phyloP scores from a whole-genome alignment of 2,888 invertebrate genomes.

The Leucoma salicis region DNA sequence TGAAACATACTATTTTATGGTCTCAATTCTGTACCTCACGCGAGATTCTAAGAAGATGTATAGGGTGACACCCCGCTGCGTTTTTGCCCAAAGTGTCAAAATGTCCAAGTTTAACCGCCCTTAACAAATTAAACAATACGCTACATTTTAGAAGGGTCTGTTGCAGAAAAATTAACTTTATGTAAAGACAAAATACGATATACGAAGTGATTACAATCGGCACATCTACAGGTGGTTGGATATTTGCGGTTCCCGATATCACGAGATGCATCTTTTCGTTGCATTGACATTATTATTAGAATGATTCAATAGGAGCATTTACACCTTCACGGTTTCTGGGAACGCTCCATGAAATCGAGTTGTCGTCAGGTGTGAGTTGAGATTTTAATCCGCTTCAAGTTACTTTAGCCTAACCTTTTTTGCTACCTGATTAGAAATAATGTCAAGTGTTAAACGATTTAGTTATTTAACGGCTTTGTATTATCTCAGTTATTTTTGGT shows the following conservation, averaged over 20 bases:
- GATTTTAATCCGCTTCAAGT: slow-evolving; percentile 55
- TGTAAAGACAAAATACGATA: slow-evolving; percentile 12
- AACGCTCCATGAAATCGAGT: slow-evolving; percentile 55
- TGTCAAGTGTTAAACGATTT: slow-evolving; percentile 1
- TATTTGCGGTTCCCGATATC: slow-evolving; percentile 60
- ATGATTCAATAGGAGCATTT: slow-evolving; percentile 61
- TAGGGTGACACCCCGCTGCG: slow-evolving; percentile 69
- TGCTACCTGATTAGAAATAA: slow-evolving; percentile 4
- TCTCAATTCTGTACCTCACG: slow-evolving; percentile 68
- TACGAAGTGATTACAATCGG: slow-evolving; percentile 1
- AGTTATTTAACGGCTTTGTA: no score
- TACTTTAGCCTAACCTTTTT: slow-evolving; percentile 37
- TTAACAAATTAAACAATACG: slow-evolving; percentile 30
- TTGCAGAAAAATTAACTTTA: slow-evolving; percentile 18
- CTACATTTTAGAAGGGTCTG: slow-evolving; percentile 21
- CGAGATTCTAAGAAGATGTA: slow-evolving; percentile 71
- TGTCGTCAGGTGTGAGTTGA: slow-evolving; percentile 64
- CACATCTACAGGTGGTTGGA: slow-evolving; percentile 20
- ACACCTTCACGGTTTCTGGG: slow-evolving; percentile 61
- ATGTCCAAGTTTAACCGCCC: slow-evolving; percentile 70
- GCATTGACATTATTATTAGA: slow-evolving; percentile 49
- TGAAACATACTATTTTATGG: slow-evolving; percentile 61
- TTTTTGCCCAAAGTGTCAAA: slow-evolving; percentile 79
- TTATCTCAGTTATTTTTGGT: slow-evolving; percentile 5
- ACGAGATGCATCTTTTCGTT: slow-evolving; percentile 58